These are phyloP conservation scores for Nothura maculosa DNA, from an alignment of 2,797 vertebrate species.

Conservation along the genomic window DNA sequence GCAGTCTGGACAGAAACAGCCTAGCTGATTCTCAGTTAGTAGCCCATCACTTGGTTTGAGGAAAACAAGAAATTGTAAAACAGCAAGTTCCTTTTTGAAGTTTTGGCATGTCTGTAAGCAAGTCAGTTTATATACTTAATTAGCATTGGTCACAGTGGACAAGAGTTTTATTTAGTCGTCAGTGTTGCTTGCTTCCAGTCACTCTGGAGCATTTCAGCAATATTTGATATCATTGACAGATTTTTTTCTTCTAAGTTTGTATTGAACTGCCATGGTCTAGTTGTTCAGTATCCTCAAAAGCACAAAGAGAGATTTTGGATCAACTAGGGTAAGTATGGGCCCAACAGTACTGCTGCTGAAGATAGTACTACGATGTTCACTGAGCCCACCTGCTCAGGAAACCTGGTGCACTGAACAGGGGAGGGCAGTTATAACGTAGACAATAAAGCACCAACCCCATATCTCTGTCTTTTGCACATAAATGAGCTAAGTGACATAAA, in stretches of 20 bases:
- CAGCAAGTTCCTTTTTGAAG: not conserved
- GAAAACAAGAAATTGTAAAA: not conserved
- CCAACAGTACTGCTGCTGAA: not conserved
- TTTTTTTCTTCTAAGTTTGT: not conserved
- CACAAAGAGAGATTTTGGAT: not conserved
- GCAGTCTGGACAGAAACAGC: not conserved
- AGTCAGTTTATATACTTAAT: not conserved
- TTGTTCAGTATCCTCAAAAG: not conserved
- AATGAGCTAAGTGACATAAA: not conserved
- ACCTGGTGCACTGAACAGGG: accelerated
- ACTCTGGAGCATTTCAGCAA: not conserved
- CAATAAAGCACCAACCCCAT: accelerated
- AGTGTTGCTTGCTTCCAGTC: not conserved
- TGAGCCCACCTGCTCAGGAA: not conserved
- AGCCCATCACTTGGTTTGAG: not conserved
- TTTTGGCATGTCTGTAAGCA: not conserved
- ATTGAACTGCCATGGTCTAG: not conserved
- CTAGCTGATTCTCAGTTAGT: not conserved
- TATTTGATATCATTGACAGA: not conserved
- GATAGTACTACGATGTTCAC: accelerated
- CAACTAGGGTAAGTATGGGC: not conserved
- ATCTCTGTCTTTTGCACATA: accelerated
- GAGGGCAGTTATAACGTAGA: not conserved
- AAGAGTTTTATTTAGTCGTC: not conserved
- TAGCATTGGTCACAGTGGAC: not conserved